Percentiles rank a stretch among this genome's conserved stretches.
Evolutionary conservation across 2,113 vertebrate species (phyloP).

Genomic region (Apodemus speciosus): DNA sequence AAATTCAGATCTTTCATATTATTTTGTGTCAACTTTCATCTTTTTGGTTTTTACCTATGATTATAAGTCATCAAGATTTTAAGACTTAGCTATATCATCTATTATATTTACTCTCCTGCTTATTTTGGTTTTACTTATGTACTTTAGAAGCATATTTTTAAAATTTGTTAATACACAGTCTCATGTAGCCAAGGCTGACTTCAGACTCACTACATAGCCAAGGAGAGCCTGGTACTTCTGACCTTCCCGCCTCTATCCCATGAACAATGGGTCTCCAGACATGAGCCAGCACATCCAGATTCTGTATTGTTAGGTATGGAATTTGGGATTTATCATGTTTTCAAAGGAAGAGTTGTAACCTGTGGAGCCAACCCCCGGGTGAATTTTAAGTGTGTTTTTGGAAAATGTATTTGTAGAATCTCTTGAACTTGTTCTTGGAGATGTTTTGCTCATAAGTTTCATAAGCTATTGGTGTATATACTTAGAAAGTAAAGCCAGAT

Average conservation of each 20-base stretch:
- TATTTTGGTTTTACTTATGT: constrained; percentile 16
- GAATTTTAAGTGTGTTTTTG: constrained; percentile 72
- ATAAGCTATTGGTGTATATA: constrained; percentile 69
- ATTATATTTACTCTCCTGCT: neutral
- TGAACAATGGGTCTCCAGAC: neutral
- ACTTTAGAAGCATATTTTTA: neutral
- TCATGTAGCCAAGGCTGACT: neutral
- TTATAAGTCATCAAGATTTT: neutral
- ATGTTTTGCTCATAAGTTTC: constrained; percentile 71
- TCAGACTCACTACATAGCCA: neutral
- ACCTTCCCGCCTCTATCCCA: neutral
- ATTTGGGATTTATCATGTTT: neutral
- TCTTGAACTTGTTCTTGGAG: constrained; percentile 63
- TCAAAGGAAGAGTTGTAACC: neutral
- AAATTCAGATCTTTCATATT: constrained; percentile 40
- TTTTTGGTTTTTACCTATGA: constrained; percentile 28
- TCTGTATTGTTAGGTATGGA: neutral
- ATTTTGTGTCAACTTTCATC: constrained; percentile 41
- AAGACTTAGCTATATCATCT: constrained; percentile 17
- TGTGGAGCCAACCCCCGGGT: constrained; percentile 33
- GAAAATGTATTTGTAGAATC: constrained; percentile 69
- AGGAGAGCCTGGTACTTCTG: neutral
- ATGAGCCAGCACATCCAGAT: neutral
- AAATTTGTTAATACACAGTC: no score
- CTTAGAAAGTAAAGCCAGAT: constrained; percentile 78